Evolutionary conservation across 2,797 vertebrate genomes (phyloP).

Genomic region (Lepus townsendii): DNA sequence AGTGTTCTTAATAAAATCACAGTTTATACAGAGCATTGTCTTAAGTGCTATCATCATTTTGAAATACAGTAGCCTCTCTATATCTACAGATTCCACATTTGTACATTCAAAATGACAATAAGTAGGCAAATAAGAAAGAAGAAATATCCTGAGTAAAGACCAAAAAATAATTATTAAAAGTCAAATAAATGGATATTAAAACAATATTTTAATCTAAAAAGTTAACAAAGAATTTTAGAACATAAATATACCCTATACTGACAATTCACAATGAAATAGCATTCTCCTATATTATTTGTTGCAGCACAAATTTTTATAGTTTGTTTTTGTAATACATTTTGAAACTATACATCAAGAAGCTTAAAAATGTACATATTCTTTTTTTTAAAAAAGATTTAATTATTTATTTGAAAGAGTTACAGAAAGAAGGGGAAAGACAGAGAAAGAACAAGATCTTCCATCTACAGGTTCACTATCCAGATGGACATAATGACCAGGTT

Average conservation of each 20-base stretch:
- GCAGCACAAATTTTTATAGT: conserved; percentile 1
- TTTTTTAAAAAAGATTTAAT: no score
- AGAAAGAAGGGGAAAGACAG: no score
- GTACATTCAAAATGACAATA: background rate
- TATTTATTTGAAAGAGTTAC: no score
- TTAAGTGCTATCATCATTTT: background rate
- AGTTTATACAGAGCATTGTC: background rate
- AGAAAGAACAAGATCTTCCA: no score
- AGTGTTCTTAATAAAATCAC: conserved; percentile 45
- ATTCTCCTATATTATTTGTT: background rate
- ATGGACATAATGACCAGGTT: no score
- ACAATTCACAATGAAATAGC: background rate
- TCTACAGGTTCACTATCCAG: no score
- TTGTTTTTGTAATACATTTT: background rate
- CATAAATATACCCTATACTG: background rate
- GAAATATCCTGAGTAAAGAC: background rate
- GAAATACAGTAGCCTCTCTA: background rate
- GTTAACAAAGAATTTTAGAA: background rate
- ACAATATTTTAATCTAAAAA: conserved; percentile 22
- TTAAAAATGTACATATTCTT: background rate
- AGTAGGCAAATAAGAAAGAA: background rate
- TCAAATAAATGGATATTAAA: conserved; percentile 24
- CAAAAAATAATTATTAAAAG: background rate
- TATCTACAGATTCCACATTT: background rate
- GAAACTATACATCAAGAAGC: background rate